phyloP scores from a whole-genome alignment of 2,797 vertebrate genomes.

The Vultur gryphus region DNA sequence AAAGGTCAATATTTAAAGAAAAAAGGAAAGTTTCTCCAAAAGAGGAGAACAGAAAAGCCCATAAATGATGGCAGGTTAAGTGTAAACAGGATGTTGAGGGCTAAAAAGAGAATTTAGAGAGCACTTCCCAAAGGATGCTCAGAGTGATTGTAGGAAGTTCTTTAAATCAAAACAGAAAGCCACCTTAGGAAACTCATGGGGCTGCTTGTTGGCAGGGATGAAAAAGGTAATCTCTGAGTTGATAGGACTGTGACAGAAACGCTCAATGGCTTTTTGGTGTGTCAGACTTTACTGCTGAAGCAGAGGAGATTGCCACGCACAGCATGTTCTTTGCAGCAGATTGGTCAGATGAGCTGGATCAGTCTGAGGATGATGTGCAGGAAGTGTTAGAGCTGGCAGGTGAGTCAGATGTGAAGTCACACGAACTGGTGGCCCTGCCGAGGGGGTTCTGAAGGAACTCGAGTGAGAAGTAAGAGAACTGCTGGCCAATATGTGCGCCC shows the following conservation, averaged over 20 bases:
- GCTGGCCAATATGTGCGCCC: not conserved
- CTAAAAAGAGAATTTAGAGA: not conserved
- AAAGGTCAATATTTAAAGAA: not conserved
- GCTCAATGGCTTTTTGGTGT: not conserved
- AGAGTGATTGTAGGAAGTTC: not conserved
- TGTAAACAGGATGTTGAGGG: not conserved
- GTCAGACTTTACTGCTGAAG: not conserved
- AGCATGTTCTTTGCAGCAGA: not conserved
- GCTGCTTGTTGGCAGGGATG: not conserved
- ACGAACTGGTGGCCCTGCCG: rapidly evolving
- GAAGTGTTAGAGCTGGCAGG: not conserved
- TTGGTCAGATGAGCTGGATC: not conserved
- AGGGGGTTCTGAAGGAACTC: not conserved
- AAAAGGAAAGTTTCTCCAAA: not conserved
- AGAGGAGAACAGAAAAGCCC: not conserved
- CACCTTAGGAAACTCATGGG: not conserved
- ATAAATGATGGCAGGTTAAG: not conserved
- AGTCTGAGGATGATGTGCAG: not conserved
- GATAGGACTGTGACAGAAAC: not conserved
- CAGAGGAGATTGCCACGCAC: not conserved
- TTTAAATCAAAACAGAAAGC: not conserved
- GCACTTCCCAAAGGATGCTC: not conserved
- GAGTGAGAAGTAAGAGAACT: not conserved
- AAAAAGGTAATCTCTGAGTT: not conserved
- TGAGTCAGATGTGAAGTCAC: not conserved